Evolutionary conservation across 1,140 invertebrate species (phyloP).

Genomic region (Bombus balteatus): DNA sequence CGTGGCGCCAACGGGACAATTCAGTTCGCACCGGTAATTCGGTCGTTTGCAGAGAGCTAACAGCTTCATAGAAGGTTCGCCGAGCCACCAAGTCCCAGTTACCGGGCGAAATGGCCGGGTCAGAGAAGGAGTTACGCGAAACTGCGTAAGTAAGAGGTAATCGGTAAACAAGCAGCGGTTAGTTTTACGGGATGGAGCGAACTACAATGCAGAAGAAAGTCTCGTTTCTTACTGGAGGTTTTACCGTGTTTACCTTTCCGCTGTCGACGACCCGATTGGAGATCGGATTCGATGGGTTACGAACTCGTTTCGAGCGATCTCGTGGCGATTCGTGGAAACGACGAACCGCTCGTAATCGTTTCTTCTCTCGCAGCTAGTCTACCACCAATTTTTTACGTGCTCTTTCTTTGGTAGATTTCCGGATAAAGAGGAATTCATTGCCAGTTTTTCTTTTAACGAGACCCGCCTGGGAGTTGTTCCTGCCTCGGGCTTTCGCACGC

Average conservation of each 20-base stretch:
- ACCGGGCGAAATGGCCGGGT: slow-evolving; percentile 19
- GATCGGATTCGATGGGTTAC: not conserved
- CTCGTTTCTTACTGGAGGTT: slow-evolving; percentile 37
- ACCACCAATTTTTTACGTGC: not conserved
- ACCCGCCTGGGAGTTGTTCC: not conserved
- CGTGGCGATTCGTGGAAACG: not conserved
- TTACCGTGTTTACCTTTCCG: slow-evolving; percentile 48
- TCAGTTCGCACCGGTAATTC: slow-evolving; percentile 3
- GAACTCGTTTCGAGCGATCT: not conserved
- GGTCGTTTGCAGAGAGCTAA: slow-evolving; percentile 12
- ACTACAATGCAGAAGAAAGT: not conserved
- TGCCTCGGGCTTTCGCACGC: not conserved
- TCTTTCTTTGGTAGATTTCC: not conserved
- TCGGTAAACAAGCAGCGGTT: slow-evolving; percentile 52
- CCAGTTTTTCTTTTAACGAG: not conserved
- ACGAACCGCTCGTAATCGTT: not conserved
- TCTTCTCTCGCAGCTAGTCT: not conserved
- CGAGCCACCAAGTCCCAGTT: slow-evolving; percentile 13
- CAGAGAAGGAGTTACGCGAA: slow-evolving; percentile 39
- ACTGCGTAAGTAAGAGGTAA: slow-evolving; percentile 55
- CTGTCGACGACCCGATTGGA: slow-evolving; percentile 44
- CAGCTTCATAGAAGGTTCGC: slow-evolving; percentile 43
- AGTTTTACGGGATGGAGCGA: slow-evolving; percentile 19
- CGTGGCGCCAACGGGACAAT: slow-evolving; percentile 7
- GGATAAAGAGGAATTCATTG: not conserved